Base-by-base conservation (phyloP, 2,888 invertebrate genomes). In the Agrenia bidenticulata region DNA sequence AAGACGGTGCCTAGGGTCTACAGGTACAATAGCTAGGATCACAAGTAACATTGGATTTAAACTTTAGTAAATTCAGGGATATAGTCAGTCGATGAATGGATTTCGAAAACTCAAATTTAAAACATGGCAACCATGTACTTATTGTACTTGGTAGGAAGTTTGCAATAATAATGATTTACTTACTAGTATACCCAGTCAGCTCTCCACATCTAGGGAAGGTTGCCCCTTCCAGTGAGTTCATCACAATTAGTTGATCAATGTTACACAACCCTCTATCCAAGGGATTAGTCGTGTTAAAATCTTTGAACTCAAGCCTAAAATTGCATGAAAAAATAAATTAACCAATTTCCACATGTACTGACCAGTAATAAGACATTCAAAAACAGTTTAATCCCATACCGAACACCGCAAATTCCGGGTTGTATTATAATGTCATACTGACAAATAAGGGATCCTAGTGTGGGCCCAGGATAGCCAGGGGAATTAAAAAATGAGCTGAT, bases 151-250 rank as follows among this genome's bases (percentile, higher is more conserved):
- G n/a, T n/a, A n/a, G n/a, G n/a, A n/a, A n/a, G n/a, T n/a, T n/a
- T n/a, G n/a, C n/a, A n/a, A n/a, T 13, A 45, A 19, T 62, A 51
- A 57, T 21, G 21, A 72, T 77, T 77, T 76, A 80, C 80, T 80
- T 17, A 80, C 80, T 80, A 17, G 78, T 77, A 55, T 79, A 80
- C 56, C 79, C 79, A n/a, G 78, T 77, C 1, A 80, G 74, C 24
- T 78, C 77, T 7, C 79, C 80, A 71, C 80, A 80, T 54, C 79
- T 77, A 1, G 78, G 79, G 21, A 78, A 77, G 0, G 80, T 79
- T 2, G 79, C 78, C 9, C 80, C 80, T 61, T 79, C 79, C n/a
- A 77, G 70, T 9, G 79, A 78, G 71, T 79, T 79, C 63, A 80
- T 76, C 61, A 79, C 77, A 39, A 78, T 77, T 51, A 80, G 72